Percentiles rank a stretch among this genome's conserved stretches.
These are phyloP conservation scores for Hippopotamus amphibius DNA, from an alignment of 2,113 vertebrate species.

Conservation along the genomic window DNA sequence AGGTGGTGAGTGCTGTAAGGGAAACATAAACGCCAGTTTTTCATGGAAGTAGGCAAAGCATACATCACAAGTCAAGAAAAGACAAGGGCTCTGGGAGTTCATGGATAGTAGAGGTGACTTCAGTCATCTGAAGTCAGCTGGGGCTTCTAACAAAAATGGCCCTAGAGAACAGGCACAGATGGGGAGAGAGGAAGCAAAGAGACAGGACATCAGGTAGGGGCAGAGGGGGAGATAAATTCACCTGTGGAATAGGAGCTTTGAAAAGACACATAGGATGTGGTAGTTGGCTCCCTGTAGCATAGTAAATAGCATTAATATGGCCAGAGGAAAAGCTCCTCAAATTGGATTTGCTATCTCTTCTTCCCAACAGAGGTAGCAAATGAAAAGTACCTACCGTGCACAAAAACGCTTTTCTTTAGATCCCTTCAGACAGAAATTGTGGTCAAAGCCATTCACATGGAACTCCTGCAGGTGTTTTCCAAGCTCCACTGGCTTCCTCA, in stretches of 20 bases:
- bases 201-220: background rate
- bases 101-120: background rate
- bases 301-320: background rate
- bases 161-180: background rate
- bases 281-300: background rate
- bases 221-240: background rate
- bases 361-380: background rate
- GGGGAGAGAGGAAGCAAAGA: background rate
- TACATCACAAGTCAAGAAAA: background rate
- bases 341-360: background rate
- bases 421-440: conserved; percentile 94
- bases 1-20: no score
- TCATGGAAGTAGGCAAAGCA: background rate
- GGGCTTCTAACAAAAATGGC: background rate
- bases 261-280: background rate
- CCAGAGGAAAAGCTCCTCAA: background rate
- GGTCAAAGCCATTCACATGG: conserved; percentile 92
- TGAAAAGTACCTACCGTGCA: conserved; percentile 88
- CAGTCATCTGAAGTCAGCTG: no score
- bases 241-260: background rate
- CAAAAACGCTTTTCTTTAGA: conserved; percentile 82
- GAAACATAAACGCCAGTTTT: accelerated
- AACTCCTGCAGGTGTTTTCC: conserved; percentile 90
- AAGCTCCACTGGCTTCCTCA: conserved; percentile 90
- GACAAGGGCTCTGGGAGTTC: background rate